Evolutionary conservation across 2,113 vertebrate genomes (phyloP).

Genomic region (Mustelus asterias): DNA sequence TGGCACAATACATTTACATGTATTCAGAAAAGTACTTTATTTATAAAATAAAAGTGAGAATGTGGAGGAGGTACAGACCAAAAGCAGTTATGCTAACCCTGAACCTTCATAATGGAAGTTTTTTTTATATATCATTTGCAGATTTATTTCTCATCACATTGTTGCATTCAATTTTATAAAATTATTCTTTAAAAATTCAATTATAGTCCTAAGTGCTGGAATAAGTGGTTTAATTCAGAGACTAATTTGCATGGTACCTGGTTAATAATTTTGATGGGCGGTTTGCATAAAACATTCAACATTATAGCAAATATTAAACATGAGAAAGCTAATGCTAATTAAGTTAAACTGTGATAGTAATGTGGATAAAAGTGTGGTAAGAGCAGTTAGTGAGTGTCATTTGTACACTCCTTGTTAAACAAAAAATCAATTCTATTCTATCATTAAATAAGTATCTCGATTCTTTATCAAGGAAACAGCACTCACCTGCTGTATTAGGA

Average conservation of each 20-base stretch:
- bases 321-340: conserved; percentile 4
- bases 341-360: neutral
- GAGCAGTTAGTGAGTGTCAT: neutral
- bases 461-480: neutral
- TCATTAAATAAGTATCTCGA: neutral
- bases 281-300: conserved; percentile 29
- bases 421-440: neutral
- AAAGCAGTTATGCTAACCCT: neutral
- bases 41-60: neutral
- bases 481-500: neutral
- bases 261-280: conserved; percentile 28
- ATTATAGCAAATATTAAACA: conserved; percentile 13
- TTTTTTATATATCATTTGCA: neutral
- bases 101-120: neutral
- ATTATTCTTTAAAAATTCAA: conserved; percentile 32
- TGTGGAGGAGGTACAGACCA: neutral
- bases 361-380: conserved; percentile 12
- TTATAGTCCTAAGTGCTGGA: neutral
- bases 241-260: neutral
- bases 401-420: neutral
- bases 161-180: neutral
- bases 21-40: neutral
- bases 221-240: conserved; percentile 18
- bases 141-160: neutral
- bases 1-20: neutral